Conservation (phyloP, 1,140 invertebrate genomes). For the Drosophila setifemur region DNA sequence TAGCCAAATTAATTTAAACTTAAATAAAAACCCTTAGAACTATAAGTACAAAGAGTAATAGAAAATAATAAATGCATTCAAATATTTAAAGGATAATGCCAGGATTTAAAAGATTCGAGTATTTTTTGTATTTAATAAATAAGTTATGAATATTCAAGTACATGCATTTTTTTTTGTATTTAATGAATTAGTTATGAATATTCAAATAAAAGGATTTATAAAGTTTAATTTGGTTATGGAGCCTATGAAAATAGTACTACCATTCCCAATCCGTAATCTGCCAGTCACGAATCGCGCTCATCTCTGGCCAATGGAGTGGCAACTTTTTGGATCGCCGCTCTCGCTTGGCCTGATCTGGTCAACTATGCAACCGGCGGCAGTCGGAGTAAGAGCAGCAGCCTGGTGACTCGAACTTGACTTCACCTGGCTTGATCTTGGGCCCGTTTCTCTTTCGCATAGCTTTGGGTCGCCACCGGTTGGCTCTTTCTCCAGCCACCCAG, state of each 20-base stretch:
- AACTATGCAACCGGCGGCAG: constrained; percentile 67
- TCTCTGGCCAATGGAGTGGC: constrained; percentile 15
- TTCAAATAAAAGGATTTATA: too few species aligned
- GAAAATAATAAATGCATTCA: too few species aligned
- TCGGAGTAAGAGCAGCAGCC: constrained; percentile 12
- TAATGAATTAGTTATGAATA: background rate
- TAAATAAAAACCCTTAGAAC: too few species aligned
- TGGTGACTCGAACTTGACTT: constrained; percentile 53
- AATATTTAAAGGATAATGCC: too few species aligned
- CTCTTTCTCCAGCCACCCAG: constrained; percentile 8
- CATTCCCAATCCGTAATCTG: too few species aligned
- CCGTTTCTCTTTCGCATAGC: constrained; percentile 63
- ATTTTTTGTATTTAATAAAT: too few species aligned
- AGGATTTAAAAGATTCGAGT: too few species aligned
- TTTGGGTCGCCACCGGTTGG: constrained; percentile 54
- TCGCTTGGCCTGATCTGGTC: constrained; percentile 58
- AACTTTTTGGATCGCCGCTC: constrained; percentile 14
- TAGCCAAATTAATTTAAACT: too few species aligned
- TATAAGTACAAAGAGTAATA: too few species aligned
- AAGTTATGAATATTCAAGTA: too few species aligned
- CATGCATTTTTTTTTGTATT: background rate
- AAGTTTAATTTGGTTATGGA: too few species aligned
- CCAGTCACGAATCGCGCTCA: constrained; percentile 18
- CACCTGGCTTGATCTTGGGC: constrained; percentile 64
- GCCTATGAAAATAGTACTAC: too few species aligned